Conservation (phyloP, 2,797 vertebrate species). For the Steatocranus sp. region DNA sequence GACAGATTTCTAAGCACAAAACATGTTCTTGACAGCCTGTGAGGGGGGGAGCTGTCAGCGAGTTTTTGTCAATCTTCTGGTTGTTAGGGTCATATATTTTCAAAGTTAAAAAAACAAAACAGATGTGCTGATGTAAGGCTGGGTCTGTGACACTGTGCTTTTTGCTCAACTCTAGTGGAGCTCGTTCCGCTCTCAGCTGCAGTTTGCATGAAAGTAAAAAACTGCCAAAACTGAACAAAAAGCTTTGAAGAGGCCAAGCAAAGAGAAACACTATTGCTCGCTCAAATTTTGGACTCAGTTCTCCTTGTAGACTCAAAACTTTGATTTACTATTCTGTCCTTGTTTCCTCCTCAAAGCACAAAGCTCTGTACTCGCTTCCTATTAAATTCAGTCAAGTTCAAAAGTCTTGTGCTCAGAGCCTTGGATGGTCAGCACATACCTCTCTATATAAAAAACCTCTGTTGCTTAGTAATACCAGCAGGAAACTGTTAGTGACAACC, state of each 20-base stretch:
- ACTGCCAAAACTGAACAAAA: constrained; percentile 10
- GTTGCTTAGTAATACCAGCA: neutral
- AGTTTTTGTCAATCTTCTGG: neutral
- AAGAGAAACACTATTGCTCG: neutral
- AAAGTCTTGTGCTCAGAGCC: neutral
- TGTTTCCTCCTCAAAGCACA: neutral
- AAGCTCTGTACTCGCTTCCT: neutral
- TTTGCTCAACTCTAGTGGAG: constrained; percentile 2
- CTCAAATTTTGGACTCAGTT: neutral
- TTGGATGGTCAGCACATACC: neutral
- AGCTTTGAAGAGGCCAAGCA: constrained; percentile 20
- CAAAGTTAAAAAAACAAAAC: neutral
- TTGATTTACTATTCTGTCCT: constrained; percentile 11
- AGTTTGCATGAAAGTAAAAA: neutral
- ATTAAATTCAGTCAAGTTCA: neutral
- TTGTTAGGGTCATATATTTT: neutral
- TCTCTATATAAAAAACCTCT: neutral
- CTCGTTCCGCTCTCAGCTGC: constrained; percentile 4
- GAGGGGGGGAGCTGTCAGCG: neutral
- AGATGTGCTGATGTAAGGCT: neutral
- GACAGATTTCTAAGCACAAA: neutral
- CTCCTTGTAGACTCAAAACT: neutral
- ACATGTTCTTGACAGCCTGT: neutral
- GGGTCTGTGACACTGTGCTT: neutral
- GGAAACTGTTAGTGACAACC: neutral